Base-by-base conservation (phyloP, 2,888 invertebrate genomes). In the Drosophila neonasuta region DNA sequence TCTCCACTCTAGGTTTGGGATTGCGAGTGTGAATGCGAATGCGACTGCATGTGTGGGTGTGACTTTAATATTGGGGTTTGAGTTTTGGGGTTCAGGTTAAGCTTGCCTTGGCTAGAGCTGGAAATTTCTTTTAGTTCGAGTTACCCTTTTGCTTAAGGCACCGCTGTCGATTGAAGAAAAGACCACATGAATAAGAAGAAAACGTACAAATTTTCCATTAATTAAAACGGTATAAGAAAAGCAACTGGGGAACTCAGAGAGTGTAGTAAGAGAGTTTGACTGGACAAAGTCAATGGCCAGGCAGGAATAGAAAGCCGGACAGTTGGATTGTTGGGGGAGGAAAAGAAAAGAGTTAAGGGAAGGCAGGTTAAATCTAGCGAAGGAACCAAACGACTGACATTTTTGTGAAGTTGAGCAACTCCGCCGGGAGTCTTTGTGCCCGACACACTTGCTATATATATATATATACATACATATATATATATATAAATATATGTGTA, bases 131-230 rank as follows among this genome's bases (percentile, higher is more conserved):
- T 70, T 46, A 63, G 75, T 70, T 62, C 11, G 45, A 62, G 70
- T 59, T 61, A 70, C 75, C 65, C 71, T 66, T 60, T 60, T 65
- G 75, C 79, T 77, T 64, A 48, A 60, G 78, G 74, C 74, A 68
- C 15, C 36, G 48, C 32, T 66, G 58, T 39, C 64, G 65, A 72
- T 67, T 74, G 83, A 82, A 66, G 79, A 65, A 62, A 68, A 60
- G 65, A 79, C 83, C 83, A 71, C 83, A 83, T 68, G 81, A 71
- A 72, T 81, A 71, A 64, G 66, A 71, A 66, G 85, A 83, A 80
- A 83, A 80, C 78, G 76, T 82, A 81, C 72, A 81, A 84, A 84
- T 73, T 80, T 86, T 72, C 70, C 81, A 78, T 88, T 83, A 88
- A 83, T 83, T 83, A 83, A 83, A 83, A 86, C 52, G 75, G 56